Percentiles rank a stretch among this genome's conserved stretches.
Conservation (phyloP, 1,140 invertebrate species). For the Meloidogyne floridensis region DNA sequence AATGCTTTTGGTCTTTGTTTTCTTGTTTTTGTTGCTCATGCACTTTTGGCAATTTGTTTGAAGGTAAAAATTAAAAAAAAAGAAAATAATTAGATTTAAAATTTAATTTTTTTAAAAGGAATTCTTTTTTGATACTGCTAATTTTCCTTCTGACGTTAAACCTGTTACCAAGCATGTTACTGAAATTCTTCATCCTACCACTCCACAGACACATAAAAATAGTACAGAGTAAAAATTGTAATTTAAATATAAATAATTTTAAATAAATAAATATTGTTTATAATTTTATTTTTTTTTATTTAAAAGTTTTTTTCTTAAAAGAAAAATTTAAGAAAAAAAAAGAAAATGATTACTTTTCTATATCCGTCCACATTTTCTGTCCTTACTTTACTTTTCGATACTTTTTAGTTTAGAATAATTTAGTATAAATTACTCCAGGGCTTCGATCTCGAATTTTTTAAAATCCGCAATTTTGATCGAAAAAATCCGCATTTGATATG, state of each 20-base stretch:
- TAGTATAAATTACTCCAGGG: no score
- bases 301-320: no score
- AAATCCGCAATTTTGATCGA: no score
- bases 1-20: constrained; percentile 41
- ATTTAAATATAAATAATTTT: background rate
- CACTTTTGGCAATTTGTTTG: constrained; percentile 42
- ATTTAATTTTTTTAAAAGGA: constrained; percentile 28
- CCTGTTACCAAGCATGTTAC: background rate
- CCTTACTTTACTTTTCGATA: no score
- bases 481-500: no score
- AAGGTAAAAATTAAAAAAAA: constrained; percentile 32
- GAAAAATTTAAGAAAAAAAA: no score
- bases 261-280: background rate
- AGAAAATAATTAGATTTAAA: background rate
- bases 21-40: constrained; percentile 45
- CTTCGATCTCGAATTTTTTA: no score
- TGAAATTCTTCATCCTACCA: background rate
- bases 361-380: no score
- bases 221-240: background rate
- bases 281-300: background rate
- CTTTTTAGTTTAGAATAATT: no score
- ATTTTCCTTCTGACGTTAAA: background rate
- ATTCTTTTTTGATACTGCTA: constrained; percentile 25
- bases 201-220: background rate
- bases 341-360: no score